Base-by-base conservation (phyloP, 2,888 invertebrate species). In the Xestobium rufovillosum region DNA sequence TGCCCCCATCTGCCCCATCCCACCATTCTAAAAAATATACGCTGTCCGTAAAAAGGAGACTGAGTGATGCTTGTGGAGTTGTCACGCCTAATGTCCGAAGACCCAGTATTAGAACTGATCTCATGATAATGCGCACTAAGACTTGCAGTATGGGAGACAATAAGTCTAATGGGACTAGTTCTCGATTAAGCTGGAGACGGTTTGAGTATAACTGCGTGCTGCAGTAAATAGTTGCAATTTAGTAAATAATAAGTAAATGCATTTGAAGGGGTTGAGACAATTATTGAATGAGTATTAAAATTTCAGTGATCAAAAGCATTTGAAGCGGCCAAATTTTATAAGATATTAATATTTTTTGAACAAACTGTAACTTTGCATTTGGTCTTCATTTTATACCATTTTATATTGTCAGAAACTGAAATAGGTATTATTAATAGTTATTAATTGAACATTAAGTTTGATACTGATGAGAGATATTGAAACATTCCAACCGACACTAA, bases 1-100 rank as follows among this genome's bases (percentile, higher is more conserved):
- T 84, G 45, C 79, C 80, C 0, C 78, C 80, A 0, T 73, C 78
- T 45, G 73, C 75, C 16, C 76, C 77, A 43, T 70, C 73, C 27
- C 78, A 73, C 57, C 72, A 76, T 52, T 73, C 75, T 56, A 82
- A 82, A 59, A 81, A 80, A 63, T 81, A 83, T 54, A 83, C 84
- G 2, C 69, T 89, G 36, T 85, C 86, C 29, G 85, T 89, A 45
- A 84, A 88, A 52, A 71, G 87, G 40, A 73, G 86, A 34, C 67
- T 88, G 49, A 88, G 87, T 47, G 89, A 89, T 57, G 89, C 89
- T 2, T 88, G 87, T 56, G 89, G 89, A 3, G 86, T 88, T 3
- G 85, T 89, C 12, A 84, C 87, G n/a, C 86, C 88, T 2, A 88
- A 88, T 58, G 89, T 85, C 1, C 71, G 89, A 34, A 71, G 90